These are phyloP conservation scores for Chymomyza amoena DNA, from an alignment of 2,888 invertebrate genomes.

Conservation along the genomic window DNA sequence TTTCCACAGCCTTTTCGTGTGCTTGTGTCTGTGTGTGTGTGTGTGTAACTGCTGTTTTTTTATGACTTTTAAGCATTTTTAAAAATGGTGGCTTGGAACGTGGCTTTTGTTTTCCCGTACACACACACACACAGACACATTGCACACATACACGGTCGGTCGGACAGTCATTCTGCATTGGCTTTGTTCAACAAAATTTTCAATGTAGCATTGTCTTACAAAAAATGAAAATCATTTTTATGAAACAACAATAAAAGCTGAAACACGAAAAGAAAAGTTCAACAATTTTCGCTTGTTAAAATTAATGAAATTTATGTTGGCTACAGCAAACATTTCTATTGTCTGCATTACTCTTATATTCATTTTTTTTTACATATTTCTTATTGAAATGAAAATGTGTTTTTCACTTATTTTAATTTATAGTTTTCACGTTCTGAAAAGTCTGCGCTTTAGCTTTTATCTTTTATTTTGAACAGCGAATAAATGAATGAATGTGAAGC, in stretches of 20 bases:
- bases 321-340: constrained; percentile 44
- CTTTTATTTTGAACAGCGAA: background rate
- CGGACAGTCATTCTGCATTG: constrained; percentile 23
- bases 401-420: constrained; percentile 45
- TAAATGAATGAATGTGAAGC: background rate
- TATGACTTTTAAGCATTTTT: constrained; percentile 13
- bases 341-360: constrained; percentile 21
- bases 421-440: constrained; percentile 24
- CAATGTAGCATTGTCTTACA: constrained; percentile 36
- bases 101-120: background rate
- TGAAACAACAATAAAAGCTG: constrained; percentile 51
- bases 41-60: constrained; percentile 14
- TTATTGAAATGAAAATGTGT: constrained; percentile 27
- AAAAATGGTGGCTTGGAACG: background rate
- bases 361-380: constrained; percentile 13
- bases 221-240: constrained; percentile 59
- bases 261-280: constrained; percentile 19
- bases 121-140: background rate
- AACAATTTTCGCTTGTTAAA: constrained; percentile 50
- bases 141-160: background rate
- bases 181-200: constrained; percentile 19
- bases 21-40: background rate
- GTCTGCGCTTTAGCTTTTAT: background rate
- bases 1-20: constrained; percentile 2
- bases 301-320: constrained; percentile 62